Evolutionary conservation across 1,140 invertebrate species (phyloP).

Genomic region (Tetraneura akinire): DNA sequence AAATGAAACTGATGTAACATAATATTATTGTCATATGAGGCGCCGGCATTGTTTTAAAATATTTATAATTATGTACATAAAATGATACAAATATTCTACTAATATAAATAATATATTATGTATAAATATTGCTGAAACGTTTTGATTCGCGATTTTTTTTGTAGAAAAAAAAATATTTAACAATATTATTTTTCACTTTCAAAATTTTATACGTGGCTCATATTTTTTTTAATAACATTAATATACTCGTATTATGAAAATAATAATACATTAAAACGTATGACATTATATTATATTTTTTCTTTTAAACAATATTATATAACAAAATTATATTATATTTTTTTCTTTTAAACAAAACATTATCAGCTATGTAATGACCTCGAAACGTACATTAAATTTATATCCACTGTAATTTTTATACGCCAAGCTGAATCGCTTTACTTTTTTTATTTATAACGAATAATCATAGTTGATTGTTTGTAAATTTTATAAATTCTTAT

Average conservation of each 20-base stretch:
- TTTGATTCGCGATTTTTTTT: not conserved
- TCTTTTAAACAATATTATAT: conserved; percentile 21
- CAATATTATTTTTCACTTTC: too few relatives aligned
- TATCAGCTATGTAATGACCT: not conserved
- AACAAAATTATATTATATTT: too few relatives aligned
- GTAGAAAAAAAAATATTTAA: too few relatives aligned
- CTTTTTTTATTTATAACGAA: not conserved
- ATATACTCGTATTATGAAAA: not conserved
- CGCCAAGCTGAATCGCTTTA: not conserved
- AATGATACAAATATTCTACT: not conserved
- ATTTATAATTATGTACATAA: conserved; percentile 5
- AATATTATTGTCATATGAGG: conserved; percentile 24
- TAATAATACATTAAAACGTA: conserved; percentile 5
- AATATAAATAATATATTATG: too few relatives aligned
- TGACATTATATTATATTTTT: not conserved
- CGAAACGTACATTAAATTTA: not conserved
- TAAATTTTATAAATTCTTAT: not conserved
- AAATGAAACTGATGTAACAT: not conserved
- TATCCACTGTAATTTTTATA: not conserved
- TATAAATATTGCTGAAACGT: not conserved
- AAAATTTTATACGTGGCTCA: too few relatives aligned
- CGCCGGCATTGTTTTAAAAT: not conserved
- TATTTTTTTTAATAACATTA: too few relatives aligned
- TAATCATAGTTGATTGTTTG: conserved; percentile 1
- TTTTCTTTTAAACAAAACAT: conserved; percentile 1